These are phyloP conservation scores for Atherinosoma microstoma DNA, from an alignment of 2,797 vertebrate genomes.

Conservation along the genomic window DNA sequence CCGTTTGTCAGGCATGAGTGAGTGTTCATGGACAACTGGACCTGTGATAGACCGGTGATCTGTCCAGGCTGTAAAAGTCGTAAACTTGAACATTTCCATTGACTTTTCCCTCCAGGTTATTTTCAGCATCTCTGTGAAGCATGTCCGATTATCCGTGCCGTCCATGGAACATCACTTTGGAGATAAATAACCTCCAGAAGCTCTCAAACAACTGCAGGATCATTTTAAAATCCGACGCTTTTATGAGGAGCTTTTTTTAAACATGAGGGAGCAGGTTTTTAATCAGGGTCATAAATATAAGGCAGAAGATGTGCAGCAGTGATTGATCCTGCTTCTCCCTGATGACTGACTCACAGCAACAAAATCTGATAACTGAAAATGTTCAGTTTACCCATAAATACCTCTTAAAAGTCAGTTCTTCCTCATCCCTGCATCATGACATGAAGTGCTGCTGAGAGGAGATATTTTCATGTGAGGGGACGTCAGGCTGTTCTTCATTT, in stretches of 20 bases:
- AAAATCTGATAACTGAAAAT: conserved; percentile 8
- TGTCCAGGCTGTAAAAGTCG: too few relatives aligned
- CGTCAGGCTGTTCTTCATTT: conserved; percentile 57
- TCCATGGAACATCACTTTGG: conserved; percentile 4
- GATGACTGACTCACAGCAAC: not conserved
- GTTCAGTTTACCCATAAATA: not conserved
- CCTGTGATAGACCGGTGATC: too few relatives aligned
- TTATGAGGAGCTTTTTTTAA: not conserved
- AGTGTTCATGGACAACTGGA: too few relatives aligned
- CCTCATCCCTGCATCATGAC: not conserved
- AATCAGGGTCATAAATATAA: not conserved
- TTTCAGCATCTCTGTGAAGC: not conserved
- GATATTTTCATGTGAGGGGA: conserved; percentile 28
- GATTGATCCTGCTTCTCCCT: not conserved
- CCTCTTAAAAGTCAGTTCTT: conserved; percentile 2
- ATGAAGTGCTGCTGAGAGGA: conserved; percentile 8
- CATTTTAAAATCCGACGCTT: conserved; percentile 1
- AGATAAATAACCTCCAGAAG: conserved; percentile 1
- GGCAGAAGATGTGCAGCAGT: not conserved
- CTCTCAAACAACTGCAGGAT: not conserved
- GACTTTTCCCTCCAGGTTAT: not conserved
- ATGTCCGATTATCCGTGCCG: too few relatives aligned
- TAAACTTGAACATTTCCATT: not conserved
- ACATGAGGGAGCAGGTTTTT: not conserved
- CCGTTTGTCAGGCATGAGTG: too few relatives aligned